Evolutionary conservation across 1,140 invertebrate species (phyloP).

Genomic region (Tetramorium alpestre): DNA sequence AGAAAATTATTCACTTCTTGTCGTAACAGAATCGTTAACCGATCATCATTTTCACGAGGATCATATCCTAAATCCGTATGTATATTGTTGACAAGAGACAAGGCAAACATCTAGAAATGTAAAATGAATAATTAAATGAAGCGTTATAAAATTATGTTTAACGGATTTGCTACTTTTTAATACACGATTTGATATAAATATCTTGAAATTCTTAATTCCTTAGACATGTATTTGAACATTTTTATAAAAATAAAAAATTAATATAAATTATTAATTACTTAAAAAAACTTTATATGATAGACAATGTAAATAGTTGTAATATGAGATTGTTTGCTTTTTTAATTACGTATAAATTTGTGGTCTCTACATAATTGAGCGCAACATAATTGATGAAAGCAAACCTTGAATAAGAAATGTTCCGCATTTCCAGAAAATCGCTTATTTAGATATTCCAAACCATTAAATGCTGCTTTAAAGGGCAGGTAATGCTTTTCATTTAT

Average conservation of each 20-base stretch:
- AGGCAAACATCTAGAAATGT: conserved; percentile 82
- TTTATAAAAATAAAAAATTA: background rate
- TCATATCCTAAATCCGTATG: conserved; percentile 80
- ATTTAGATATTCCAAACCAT: conserved; percentile 82
- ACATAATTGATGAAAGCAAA: conserved; percentile 63
- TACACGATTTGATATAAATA: conserved; percentile 1
- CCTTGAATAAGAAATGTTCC: conserved; percentile 82
- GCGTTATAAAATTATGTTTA: background rate
- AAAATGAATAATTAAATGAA: conserved; percentile 27
- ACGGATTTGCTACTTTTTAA: background rate
- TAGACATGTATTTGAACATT: background rate
- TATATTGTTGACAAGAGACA: conserved; percentile 82
- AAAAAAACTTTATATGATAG: background rate
- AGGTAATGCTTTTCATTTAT: conserved; percentile 86
- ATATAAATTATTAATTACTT: background rate
- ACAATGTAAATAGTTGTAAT: background rate
- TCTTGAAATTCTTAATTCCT: background rate
- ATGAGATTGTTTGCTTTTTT: background rate
- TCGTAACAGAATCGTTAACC: conserved; percentile 84
- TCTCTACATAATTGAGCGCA: background rate
- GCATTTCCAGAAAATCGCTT: conserved; percentile 79
- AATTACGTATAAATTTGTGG: background rate
- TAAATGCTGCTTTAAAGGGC: conserved; percentile 85
- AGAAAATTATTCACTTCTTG: conserved; percentile 86
- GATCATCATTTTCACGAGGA: conserved; percentile 79